These are phyloP conservation scores for Ctenodactylus gundi DNA, from an alignment of 2,113 vertebrate genomes.

Conservation along the genomic window DNA sequence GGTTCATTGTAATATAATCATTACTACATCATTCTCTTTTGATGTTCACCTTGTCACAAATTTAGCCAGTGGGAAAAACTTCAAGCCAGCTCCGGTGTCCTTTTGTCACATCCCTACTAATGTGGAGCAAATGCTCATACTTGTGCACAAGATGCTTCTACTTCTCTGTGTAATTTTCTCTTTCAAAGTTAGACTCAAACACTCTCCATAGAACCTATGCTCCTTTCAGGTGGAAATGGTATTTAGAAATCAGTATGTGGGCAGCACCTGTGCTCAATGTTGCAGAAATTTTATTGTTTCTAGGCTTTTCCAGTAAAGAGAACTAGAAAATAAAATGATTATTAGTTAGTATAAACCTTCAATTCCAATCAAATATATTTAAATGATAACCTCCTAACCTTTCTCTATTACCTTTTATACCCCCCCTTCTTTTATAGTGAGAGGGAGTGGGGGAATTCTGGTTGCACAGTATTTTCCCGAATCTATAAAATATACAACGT, in stretches of 20 bases:
- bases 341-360: not conserved
- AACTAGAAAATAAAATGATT: not conserved
- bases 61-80: not conserved
- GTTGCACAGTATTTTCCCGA: not conserved
- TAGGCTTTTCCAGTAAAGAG: too few species aligned
- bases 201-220: not conserved
- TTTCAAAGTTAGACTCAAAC: not conserved
- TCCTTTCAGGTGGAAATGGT: not conserved
- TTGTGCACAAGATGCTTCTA: not conserved
- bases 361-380: not conserved
- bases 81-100: not conserved
- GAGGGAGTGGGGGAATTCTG: not conserved
- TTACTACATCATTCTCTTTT: not conserved
- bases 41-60: not conserved
- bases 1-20: not conserved
- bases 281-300: not conserved
- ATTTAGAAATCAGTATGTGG: not conserved
- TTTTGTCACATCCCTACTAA: not conserved
- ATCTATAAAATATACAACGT: not conserved
- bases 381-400: not conserved
- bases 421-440: not conserved
- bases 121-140: not conserved
- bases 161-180: not conserved
- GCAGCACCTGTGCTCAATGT: not conserved
- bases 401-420: not conserved